phyloP scores from a whole-genome alignment of 2,797 vertebrate genomes.

The Emydoidea blandingii region DNA sequence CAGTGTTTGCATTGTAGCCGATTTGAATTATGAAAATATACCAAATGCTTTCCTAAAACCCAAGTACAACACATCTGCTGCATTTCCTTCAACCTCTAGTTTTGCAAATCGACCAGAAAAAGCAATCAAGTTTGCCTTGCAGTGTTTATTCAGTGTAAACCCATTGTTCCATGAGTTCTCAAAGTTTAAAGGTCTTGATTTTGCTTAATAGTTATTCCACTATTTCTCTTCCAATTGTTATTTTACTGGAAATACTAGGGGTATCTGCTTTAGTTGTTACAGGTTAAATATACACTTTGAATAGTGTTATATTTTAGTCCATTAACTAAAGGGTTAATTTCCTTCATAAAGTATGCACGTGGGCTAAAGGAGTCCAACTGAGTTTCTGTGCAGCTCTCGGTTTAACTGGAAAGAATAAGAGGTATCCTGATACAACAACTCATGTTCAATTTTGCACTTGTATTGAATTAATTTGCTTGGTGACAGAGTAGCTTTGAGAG shows the following conservation, averaged over 20 bases:
- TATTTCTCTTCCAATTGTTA: background rate
- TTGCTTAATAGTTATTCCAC: background rate
- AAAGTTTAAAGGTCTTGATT: background rate
- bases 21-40: background rate
- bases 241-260: background rate
- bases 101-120: background rate
- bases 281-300: background rate
- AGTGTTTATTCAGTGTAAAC: conserved; percentile 3
- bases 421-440: background rate
- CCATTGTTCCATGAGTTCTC: background rate
- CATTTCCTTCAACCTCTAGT: background rate
- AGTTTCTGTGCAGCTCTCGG: background rate
- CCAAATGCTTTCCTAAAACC: background rate
- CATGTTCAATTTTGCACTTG: background rate
- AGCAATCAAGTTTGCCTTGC: background rate
- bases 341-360: background rate
- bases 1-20: background rate
- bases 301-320: background rate
- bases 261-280: background rate
- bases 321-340: conserved; percentile 44
- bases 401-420: conserved; percentile 27
- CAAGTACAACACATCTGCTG: background rate
- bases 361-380: background rate
- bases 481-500: conserved; percentile 1
- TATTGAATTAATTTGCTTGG: background rate